Evolutionary conservation across 2,113 vertebrate genomes (phyloP), one percentile per base, ranked within the genome.

Genomic region (Macrotis lagotis): DNA sequence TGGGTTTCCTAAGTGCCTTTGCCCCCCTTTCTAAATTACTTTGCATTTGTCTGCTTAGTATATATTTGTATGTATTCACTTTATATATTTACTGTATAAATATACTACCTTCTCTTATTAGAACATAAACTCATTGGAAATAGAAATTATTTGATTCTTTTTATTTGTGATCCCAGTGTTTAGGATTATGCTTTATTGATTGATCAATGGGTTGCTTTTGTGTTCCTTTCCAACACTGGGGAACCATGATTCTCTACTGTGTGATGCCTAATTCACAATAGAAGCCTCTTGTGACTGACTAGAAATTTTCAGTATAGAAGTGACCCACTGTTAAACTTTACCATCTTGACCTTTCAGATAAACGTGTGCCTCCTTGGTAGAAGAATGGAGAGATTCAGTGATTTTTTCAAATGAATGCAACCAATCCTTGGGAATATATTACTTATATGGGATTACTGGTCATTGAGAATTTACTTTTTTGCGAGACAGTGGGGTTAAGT

Each of bases 401-500:
- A 83, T 4, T 48, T 97, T n/a, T 83, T 53, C 28, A 95, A 91
- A 95, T 91, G 59, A 97, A 90, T 95, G 91, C 50, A 96, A 26
- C 44, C 66, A 96, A 93, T 89, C 89, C 66, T 47, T 48, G 90
- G 8, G 26, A 90, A 0, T n/a, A 37, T 51, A 92, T 96, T 96
- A 93, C 92, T 98, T 97, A 88, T 96, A 90, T 16, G 95, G 51
- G 91, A 93, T 50, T 93, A 94, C 94, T 44, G 96, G 90, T 52
- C 89, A 95, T 59, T 91, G 93, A 90, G 16, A 3, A 1, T 93
- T 94, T 89, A 47, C 22, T 93, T n/a, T n/a, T n/a, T n/a, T n/a
- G n/a, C n/a, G n/a, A n/a, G n/a, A n/a, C n/a, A n/a, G n/a, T n/a
- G n/a, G n/a, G n/a, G n/a, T n/a, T n/a, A n/a, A n/a, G n/a, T n/a